phyloP scores from a whole-genome alignment of 2,797 vertebrate species.

The Selene dorsalis region DNA sequence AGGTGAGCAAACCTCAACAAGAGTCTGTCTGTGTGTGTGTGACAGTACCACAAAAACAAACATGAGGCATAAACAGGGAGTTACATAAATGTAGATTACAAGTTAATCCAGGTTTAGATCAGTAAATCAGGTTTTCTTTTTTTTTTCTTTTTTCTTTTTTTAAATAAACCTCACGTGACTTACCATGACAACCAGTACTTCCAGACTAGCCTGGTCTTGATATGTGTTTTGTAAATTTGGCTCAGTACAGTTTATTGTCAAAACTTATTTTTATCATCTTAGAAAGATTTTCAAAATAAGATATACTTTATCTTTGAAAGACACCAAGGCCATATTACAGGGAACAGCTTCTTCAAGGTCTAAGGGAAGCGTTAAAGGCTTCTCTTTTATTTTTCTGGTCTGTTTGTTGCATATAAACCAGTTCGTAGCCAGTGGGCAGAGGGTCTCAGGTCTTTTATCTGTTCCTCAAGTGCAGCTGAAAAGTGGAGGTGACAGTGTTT shows the following conservation, averaged over 20 bases:
- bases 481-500: background rate
- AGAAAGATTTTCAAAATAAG: background rate
- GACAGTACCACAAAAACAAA: slow-evolving; percentile 13
- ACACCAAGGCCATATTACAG: background rate
- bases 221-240: background rate
- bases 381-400: too few species aligned
- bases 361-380: background rate
- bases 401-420: background rate
- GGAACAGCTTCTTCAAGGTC: background rate
- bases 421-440: background rate
- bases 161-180: background rate
- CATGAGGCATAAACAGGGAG: background rate
- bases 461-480: background rate
- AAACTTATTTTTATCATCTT: background rate
- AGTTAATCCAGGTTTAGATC: background rate
- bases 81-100: background rate
- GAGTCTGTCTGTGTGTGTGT: slow-evolving; percentile 22
- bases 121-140: background rate
- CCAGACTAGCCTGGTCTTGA: background rate
- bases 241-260: background rate
- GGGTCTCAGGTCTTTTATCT: background rate
- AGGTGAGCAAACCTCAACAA: slow-evolving; percentile 43
- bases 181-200: background rate
- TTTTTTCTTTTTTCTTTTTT: background rate
- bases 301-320: background rate